Base-by-base conservation (phyloP, 2,888 invertebrate species). In the Ptychoptera contaminata region DNA sequence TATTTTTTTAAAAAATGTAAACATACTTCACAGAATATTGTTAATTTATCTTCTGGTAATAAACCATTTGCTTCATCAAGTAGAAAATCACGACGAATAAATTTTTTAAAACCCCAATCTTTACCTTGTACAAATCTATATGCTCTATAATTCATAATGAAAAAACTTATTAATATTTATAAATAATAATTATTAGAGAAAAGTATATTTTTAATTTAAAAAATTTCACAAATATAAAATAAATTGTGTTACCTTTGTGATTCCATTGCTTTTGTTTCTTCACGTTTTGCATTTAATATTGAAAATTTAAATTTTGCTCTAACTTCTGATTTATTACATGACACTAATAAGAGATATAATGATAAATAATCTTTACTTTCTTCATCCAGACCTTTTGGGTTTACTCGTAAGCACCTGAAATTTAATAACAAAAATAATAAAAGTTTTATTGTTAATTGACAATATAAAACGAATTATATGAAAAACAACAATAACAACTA, bases 71-170 rank as follows among this genome's bases (percentile, higher is more conserved):
- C 90, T 72, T 98, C 98, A 67, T 98, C 98, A 66, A 98, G 72
- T 51, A 99, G 76, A 69, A 98, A 98, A 70, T 99, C 98, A 69
- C 98, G 78, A 61, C 97, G 78, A 54, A 98, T 98, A 67, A 98
- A 98, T 69, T 98, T 99, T 72, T 99, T 99, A 74, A 98, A 98
- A 48, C 98, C 98, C 98, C 98, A 98, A 74, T 98, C 98, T 71
- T 99, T 98, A 57, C 98, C 98, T 72, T 98, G 97, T 50, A 98
- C 97, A 70, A 98, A 98, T 73, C 97, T 81, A 70, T 98, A 98
- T 52, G 98, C 98, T 65, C 98, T 65, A 47, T 8, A 47, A 35
- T 32, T 29, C 8, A 30, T 29, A 30, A 31, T 30, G 2, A n/a
- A 37, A 37, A 37, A 65, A 60, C 10, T 8, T 37, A 8, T 37